Evolutionary conservation across 1,140 invertebrate genomes (phyloP).

Genomic region (Bombyx mori): ASM3026992v2 NC_085110.1:14411501-14412000

Average conservation of each 20-base stretch:
- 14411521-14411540: conserved; percentile 50
- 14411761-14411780: conserved; percentile 4
- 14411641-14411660: conserved; percentile 46
- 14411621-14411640: conserved; percentile 35
- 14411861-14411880: conserved; percentile 64
- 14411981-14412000: conserved; percentile 33
- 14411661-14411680: conserved; percentile 58
- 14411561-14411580: conserved; percentile 47
- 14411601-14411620: conserved; percentile 28
- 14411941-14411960: conserved; percentile 41
- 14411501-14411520: background rate
- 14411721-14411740: no score
- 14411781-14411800: background rate
- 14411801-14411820: background rate
- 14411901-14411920: conserved; percentile 52
- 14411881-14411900: conserved; percentile 51
- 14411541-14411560: conserved; percentile 47
- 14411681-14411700: conserved; percentile 1
- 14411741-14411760: no score
- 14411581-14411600: conserved; percentile 32
- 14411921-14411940: conserved; percentile 50
- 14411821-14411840: no score
- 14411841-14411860: conserved; percentile 39
- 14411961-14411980: conserved; percentile 52
- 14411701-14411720: background rate